Evolutionary conservation across 2,888 invertebrate species (phyloP).

Genomic region (Strigamia crassipes): DNA sequence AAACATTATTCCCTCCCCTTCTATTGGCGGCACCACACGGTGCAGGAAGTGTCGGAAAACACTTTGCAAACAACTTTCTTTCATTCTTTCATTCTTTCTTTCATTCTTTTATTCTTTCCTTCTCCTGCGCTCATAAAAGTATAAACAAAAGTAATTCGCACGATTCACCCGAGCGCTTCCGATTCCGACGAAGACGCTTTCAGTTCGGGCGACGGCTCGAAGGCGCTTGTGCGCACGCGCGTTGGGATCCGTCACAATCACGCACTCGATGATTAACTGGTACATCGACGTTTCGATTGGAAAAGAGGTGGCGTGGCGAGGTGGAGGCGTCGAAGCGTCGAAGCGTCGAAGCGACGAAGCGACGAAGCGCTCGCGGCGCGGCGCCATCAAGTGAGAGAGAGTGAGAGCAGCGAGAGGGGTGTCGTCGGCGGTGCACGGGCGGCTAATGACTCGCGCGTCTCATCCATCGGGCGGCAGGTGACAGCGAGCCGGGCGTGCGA

Average conservation of each 20-base stretch:
- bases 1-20: too few species aligned
- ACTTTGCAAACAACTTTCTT: conserved; percentile 36
- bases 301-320: conserved; percentile 13
- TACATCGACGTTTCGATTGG: conserved; percentile 36
- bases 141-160: conserved; percentile 42
- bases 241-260: conserved; percentile 37
- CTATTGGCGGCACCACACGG: not conserved
- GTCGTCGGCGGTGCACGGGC: conserved; percentile 35
- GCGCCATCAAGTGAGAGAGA: not conserved
- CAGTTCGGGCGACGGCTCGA: not conserved
- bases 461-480: conserved; percentile 42
- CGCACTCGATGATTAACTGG: conserved; percentile 40
- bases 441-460: conserved; percentile 38
- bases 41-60: not conserved
- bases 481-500: conserved; percentile 23
- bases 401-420: conserved; percentile 17
- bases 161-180: conserved; percentile 22
- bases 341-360: not conserved
- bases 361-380: not conserved
- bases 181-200: not conserved
- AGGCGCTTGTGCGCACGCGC: conserved; percentile 1
- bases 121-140: not conserved
- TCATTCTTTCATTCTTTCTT: too few species aligned
- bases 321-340: conserved; percentile 13
- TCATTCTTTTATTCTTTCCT: too few species aligned